phyloP scores from a whole-genome alignment of 2,797 vertebrate species.

The Gallirallus australis region DNA sequence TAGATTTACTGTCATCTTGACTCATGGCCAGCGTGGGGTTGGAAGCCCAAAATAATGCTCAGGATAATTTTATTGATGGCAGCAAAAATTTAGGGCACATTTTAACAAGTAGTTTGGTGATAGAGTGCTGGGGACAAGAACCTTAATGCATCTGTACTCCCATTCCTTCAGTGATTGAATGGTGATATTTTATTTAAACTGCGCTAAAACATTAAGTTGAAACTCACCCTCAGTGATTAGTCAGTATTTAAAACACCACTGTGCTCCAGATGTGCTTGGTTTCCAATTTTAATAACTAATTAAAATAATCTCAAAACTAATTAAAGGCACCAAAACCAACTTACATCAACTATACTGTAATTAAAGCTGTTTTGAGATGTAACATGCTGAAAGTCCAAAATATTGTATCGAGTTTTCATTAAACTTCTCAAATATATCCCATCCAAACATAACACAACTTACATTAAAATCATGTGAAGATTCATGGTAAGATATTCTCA shows the following conservation, averaged over 20 bases:
- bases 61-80: neutral
- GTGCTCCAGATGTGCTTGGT: neutral
- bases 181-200: neutral
- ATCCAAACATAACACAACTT: neutral
- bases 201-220: neutral
- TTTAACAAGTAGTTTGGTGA: neutral
- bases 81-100: neutral
- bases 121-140: neutral
- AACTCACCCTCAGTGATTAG: neutral
- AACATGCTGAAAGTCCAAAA: neutral
- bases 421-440: neutral
- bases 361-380: neutral
- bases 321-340: neutral
- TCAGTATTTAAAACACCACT: neutral
- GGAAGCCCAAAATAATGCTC: neutral
- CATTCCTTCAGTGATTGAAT: neutral
- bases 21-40: rapidly evolving
- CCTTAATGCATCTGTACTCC: neutral
- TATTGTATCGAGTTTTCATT: neutral
- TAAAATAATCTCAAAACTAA: neutral
- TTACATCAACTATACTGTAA: neutral
- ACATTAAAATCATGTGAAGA: neutral
- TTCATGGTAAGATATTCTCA: neutral
- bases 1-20: neutral
- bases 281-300: neutral